Conservation (phyloP, 2,113 vertebrate genomes). For the Myiopsitta monachus region DNA sequence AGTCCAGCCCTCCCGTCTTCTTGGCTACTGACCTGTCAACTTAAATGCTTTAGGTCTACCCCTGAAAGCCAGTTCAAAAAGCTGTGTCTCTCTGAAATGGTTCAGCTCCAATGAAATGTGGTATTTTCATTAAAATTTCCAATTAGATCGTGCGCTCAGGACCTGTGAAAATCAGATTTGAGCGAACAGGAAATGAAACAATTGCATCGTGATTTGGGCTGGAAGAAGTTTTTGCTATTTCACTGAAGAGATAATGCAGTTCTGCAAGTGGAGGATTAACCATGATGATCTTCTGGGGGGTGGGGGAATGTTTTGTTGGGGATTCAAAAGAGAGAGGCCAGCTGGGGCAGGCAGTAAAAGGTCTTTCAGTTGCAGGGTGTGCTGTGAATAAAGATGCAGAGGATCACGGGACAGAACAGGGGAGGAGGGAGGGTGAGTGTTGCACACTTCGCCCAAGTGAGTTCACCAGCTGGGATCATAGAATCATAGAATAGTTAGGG, state of each 20-base stretch:
- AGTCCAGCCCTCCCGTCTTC: neutral
- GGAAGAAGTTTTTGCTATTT: neutral
- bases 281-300: neutral
- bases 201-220: rapidly evolving
- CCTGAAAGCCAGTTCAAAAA: neutral
- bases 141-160: neutral
- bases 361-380: neutral
- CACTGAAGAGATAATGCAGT: neutral
- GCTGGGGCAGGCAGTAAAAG: neutral
- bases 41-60: neutral
- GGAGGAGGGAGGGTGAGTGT: neutral
- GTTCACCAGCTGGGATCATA: neutral
- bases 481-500: no score
- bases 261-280: neutral
- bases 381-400: neutral
- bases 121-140: neutral
- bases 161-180: neutral
- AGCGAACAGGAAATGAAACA: neutral
- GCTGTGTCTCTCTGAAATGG: neutral
- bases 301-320: neutral
- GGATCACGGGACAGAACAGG: rapidly evolving
- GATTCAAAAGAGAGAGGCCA: constrained; percentile 1
- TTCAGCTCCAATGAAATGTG: neutral
- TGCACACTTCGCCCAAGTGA: rapidly evolving
- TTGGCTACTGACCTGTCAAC: neutral